phyloP scores from a whole-genome alignment of 2,888 invertebrate species.

The Galerucella calmariensis region DNA sequence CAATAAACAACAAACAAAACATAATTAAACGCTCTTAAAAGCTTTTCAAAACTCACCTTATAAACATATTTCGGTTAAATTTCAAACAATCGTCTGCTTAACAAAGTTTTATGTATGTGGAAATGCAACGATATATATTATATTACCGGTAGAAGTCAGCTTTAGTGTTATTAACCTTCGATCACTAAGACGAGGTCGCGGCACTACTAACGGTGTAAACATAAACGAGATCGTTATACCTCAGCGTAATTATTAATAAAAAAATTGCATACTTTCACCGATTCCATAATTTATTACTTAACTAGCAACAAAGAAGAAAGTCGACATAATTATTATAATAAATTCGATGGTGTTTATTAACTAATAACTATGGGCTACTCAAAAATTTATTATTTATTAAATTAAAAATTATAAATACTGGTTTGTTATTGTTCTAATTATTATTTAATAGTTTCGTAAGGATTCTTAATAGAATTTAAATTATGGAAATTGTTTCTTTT shows the following conservation, averaged over 20 bases:
- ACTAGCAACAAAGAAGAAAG: background rate
- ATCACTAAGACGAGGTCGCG: background rate
- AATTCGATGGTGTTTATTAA: background rate
- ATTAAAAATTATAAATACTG: background rate
- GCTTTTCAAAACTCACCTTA: too few species aligned
- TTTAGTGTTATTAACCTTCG: background rate
- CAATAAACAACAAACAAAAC: too few species aligned
- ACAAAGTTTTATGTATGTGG: background rate
- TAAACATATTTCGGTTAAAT: too few species aligned
- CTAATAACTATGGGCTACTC: background rate
- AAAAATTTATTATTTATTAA: background rate
- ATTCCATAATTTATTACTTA: background rate
- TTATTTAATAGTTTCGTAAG: too few species aligned
- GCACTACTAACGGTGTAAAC: background rate
- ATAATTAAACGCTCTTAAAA: too few species aligned
- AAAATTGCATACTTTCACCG: conserved; percentile 1
- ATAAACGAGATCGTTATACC: background rate
- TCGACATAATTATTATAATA: background rate
- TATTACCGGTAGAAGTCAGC: background rate
- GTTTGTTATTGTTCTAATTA: background rate
- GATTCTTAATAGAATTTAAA: background rate
- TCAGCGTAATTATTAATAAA: background rate
- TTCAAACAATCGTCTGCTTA: background rate
- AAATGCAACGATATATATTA: background rate
- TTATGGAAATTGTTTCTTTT: background rate